These are phyloP conservation scores for Chironomus tentans DNA, from an alignment of 2,888 invertebrate species.

Conservation along the genomic window DNA sequence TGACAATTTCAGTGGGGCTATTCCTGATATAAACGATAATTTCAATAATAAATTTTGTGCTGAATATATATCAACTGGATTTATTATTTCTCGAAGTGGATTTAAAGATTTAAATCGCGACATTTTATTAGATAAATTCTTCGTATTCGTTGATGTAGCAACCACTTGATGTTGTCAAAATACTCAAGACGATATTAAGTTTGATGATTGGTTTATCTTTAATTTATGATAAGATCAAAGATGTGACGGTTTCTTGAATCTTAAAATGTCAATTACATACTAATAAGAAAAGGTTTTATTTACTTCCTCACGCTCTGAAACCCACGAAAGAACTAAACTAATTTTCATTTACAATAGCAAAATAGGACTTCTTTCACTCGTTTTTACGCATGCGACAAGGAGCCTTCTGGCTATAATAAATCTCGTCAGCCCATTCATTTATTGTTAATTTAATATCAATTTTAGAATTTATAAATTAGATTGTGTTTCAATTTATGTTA, in stretches of 20 bases:
- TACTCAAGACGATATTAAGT: too few relatives aligned
- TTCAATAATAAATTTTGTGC: slow-evolving; percentile 36
- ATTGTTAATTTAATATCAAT: too few relatives aligned
- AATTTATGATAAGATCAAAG: too few relatives aligned
- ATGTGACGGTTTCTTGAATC: too few relatives aligned
- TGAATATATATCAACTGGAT: slow-evolving; percentile 37
- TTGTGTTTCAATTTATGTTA: too few relatives aligned
- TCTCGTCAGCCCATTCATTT: too few relatives aligned
- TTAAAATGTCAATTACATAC: too few relatives aligned
- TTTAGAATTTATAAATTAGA: too few relatives aligned
- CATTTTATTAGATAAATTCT: background rate
- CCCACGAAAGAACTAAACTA: background rate
- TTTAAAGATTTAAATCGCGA: slow-evolving; percentile 3
- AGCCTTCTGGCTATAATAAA: too few relatives aligned
- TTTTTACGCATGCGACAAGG: background rate
- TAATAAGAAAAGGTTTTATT: background rate
- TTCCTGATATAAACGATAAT: slow-evolving; percentile 36
- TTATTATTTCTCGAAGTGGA: slow-evolving; percentile 32
- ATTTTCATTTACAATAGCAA: background rate
- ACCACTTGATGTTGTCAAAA: background rate
- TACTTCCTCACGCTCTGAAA: background rate
- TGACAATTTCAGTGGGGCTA: slow-evolving; percentile 35
- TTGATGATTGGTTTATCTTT: too few relatives aligned
- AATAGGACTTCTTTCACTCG: background rate
- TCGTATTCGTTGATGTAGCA: background rate